A percentile compares a stretch with the other conserved stretches of the same genome.
Conservation (phyloP, 2,113 vertebrate species). For the Platichthys stellatus region DNA sequence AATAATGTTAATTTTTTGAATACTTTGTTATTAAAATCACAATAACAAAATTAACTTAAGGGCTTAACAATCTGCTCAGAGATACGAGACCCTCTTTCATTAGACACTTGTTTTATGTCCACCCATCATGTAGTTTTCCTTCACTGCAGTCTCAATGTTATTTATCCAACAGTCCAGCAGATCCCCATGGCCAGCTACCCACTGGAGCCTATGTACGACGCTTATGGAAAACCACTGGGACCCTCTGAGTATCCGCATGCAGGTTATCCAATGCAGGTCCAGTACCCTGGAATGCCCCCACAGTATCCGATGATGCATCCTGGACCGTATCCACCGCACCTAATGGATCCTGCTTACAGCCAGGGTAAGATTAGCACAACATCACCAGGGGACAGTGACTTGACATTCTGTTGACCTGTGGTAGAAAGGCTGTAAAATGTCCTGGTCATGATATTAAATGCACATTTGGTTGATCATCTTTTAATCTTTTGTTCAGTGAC, state of each 20-base stretch:
- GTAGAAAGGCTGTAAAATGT: neutral
- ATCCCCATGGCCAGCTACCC: conserved; percentile 89
- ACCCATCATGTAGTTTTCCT: neutral
- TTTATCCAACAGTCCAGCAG: conserved; percentile 82
- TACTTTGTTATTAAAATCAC: no score
- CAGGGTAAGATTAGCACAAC: conserved; percentile 72
- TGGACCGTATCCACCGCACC: conserved; percentile 70
- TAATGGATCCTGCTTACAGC: conserved; percentile 73
- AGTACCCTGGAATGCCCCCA: conserved; percentile 80
- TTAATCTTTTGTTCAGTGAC: no score
- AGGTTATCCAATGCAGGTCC: conserved; percentile 78
- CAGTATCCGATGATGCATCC: conserved; percentile 82
- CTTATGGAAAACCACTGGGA: conserved; percentile 82
- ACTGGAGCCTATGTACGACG: conserved; percentile 84
- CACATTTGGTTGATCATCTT: no score
- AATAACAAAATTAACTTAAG: neutral
- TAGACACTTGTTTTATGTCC: neutral
- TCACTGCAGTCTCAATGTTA: neutral
- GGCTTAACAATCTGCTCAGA: neutral
- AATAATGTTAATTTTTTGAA: no score
- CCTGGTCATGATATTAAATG: no score
- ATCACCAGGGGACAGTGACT: neutral
- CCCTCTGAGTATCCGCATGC: conserved; percentile 69
- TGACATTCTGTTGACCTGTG: neutral
- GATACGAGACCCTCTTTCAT: neutral